Evolutionary conservation across 2,113 vertebrate genomes (phyloP).

Genomic region (Halichoerus grypus): DNA sequence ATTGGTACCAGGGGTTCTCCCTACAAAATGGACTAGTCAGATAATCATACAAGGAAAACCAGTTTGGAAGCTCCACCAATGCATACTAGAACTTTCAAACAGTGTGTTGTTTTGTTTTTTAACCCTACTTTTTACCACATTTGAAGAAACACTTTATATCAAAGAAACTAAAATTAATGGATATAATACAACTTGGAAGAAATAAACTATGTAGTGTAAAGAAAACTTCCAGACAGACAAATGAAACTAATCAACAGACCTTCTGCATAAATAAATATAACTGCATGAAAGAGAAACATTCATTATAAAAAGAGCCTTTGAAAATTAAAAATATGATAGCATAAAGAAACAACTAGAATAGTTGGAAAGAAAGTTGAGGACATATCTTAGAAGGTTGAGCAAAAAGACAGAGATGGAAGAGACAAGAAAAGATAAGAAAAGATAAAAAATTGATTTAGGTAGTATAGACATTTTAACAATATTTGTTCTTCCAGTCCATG

Average conservation of each 20-base stretch:
- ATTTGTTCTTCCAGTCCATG: background rate
- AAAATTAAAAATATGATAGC: constrained; percentile 35
- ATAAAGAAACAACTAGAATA: constrained; percentile 21
- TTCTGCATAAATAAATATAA: background rate
- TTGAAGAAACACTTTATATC: background rate
- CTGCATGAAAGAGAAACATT: constrained; percentile 41
- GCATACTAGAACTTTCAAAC: background rate
- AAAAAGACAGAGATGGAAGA: constrained; percentile 22
- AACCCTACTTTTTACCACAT: background rate
- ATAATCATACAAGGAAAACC: background rate
- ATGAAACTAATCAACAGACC: background rate
- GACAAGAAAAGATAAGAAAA: constrained; percentile 37
- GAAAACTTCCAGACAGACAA: background rate
- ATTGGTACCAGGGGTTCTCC: background rate
- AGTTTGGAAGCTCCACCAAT: background rate
- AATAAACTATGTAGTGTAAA: background rate
- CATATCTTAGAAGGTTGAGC: constrained; percentile 16
- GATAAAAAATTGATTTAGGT: background rate
- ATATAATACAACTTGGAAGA: constrained; percentile 8
- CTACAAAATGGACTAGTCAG: background rate
- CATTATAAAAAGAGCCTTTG: constrained; percentile 41
- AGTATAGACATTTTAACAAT: background rate
- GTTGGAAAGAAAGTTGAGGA: background rate
- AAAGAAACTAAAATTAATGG: constrained; percentile 36
- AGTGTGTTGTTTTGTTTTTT: background rate